Base-by-base conservation (phyloP, 2,113 vertebrate genomes). In the Cynopterus brachyotis region DNA sequence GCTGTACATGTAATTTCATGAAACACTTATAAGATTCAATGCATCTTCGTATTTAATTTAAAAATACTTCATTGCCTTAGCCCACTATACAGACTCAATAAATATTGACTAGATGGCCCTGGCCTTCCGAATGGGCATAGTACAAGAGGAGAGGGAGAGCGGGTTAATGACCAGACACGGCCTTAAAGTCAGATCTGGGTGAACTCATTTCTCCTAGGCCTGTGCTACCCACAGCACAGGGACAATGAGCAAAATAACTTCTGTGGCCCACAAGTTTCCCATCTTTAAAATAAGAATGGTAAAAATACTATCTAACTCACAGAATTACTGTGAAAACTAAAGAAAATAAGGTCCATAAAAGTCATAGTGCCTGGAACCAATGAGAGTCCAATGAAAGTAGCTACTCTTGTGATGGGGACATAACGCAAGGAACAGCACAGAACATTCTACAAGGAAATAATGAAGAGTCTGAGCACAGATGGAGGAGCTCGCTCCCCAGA, bases 131-230 rank as follows among this genome's bases (percentile, higher is more conserved):
- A 24, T 4, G 72, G 60, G 35, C 22, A 26, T 7, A 40, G 13
- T 0, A 10, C 1, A n/a, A 6, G 76, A 15, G 26, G 26, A 64
- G 8, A 45, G 17, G 55, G 22, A 59, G 64, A 4, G 5, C 0
- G 2, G 3, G 9, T 5, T 67, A 30, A 57, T 37, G 64, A 64
- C 16, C 17, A 16, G 12, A 57, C 60, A 22, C 0, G 2, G 91
- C 64, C 24, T 64, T 64, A 5, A 55, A 1, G 35, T 50, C 82
- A 10, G 30, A 24, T 5, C 47, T 9, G 45, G 37, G 28, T 22
- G 55, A 40, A n/a, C 1, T 24, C n/a, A 4, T 20, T 78, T 59
- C 47, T 70, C n/a, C 35, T 26, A 7, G 15, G 30, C 42, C 37
- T 70, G 7, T 0, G 20, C 4, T 24, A n/a, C 22, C 22, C n/a